Evolutionary conservation across 2,797 vertebrate genomes (phyloP).

Genomic region (Acomys russatus): DNA sequence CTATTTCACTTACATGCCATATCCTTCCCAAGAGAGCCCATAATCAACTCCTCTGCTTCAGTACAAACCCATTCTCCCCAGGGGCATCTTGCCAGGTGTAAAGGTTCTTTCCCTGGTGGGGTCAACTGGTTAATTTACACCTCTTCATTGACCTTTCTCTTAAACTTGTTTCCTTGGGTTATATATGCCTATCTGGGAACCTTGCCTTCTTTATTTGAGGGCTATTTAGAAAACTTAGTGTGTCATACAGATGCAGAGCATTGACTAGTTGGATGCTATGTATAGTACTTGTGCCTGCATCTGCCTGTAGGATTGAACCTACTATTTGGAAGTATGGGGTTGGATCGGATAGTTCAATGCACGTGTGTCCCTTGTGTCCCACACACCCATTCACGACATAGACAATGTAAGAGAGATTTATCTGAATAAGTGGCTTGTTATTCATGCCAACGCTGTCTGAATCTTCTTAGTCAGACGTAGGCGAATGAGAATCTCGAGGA

Average conservation of each 20-base stretch:
- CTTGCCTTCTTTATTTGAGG: conserved; percentile 9
- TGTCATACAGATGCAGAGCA: neutral
- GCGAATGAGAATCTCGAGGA: conserved; percentile 48
- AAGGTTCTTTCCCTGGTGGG: neutral
- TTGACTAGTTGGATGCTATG: neutral
- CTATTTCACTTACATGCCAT: neutral
- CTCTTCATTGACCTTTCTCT: neutral
- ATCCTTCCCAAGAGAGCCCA: neutral
- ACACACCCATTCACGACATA: neutral
- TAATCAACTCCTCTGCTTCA: neutral
- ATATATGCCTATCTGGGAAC: neutral
- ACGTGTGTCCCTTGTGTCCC: neutral
- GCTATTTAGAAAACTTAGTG: neutral
- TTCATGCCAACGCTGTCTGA: neutral
- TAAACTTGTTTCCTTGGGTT: conserved; percentile 12
- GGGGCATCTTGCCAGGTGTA: neutral
- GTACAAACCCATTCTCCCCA: neutral
- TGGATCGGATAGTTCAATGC: neutral
- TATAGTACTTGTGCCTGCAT: neutral
- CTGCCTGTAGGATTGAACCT: neutral
- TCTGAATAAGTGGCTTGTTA: neutral
- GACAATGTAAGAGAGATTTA: neutral
- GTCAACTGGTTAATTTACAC: neutral
- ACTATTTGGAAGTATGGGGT: neutral
- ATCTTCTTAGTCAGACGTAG: conserved; percentile 51